These are phyloP conservation scores for Dasypolia templi DNA, from an alignment of 2,888 invertebrate species.

Conservation along the genomic window DNA sequence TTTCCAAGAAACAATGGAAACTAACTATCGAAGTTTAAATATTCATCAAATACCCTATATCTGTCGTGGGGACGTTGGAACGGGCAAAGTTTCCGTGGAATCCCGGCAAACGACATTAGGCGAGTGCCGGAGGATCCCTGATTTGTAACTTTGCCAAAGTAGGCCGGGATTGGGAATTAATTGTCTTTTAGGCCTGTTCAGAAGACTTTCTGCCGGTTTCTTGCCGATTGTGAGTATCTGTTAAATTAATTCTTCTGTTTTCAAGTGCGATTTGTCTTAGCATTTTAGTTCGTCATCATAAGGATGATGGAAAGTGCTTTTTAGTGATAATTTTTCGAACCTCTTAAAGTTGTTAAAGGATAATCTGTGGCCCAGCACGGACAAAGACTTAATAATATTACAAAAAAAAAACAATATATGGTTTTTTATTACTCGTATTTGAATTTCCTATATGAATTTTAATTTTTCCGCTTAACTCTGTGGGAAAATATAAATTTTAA, in stretches of 20 bases:
- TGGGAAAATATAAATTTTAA: no score
- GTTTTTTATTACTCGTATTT: no score
- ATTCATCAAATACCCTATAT: conserved; percentile 71
- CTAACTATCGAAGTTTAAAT: conserved; percentile 70
- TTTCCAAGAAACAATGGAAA: conserved; percentile 60
- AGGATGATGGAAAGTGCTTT: conserved; percentile 4
- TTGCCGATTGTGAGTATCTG: conserved; percentile 60
- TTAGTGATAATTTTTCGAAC: neutral
- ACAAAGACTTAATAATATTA: no score
- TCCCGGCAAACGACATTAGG: conserved; percentile 67
- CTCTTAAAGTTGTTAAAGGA: no score
- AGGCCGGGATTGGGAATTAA: conserved; percentile 77
- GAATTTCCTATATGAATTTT: no score
- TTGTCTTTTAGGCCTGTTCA: conserved; percentile 73
- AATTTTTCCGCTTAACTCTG: no score
- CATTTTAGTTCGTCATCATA: conserved; percentile 33
- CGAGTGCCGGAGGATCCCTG: conserved; percentile 72
- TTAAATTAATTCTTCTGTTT: conserved; percentile 66
- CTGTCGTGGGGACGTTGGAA: conserved; percentile 62
- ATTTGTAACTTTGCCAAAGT: conserved; percentile 78
- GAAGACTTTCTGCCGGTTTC: conserved; percentile 61
- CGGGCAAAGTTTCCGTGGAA: conserved; percentile 65
- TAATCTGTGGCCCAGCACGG: no score
- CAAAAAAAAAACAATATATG: no score
- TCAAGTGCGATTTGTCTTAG: conserved; percentile 53